phyloP scores from a whole-genome alignment of 2,797 vertebrate species.

The Enteromius radiatus region DNA sequence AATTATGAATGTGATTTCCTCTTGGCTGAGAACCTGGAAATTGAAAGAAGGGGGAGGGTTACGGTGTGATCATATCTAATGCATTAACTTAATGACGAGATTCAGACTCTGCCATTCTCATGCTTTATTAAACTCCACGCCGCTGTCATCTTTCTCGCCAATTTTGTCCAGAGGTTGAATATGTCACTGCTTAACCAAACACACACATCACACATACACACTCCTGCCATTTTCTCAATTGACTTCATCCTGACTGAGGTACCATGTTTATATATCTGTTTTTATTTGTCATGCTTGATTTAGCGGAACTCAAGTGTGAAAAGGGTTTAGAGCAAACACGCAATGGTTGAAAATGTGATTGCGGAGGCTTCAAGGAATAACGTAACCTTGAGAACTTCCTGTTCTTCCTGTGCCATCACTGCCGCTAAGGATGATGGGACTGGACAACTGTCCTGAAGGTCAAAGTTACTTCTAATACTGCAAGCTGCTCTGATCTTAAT shows the following conservation, averaged over 20 bases:
- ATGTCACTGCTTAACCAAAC: conserved; percentile 68
- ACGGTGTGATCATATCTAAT: conserved; percentile 78
- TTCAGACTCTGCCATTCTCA: conserved; percentile 73
- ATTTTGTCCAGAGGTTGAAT: conserved; percentile 72
- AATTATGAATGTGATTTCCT: conserved; percentile 79
- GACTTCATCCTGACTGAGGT: conserved; percentile 36
- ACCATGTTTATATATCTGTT: conserved; percentile 46
- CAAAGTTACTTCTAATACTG: conserved; percentile 14
- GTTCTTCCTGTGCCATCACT: conserved; percentile 33
- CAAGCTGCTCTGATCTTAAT: conserved; percentile 5
- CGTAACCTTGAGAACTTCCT: conserved; percentile 60
- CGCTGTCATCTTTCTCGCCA: conserved; percentile 73
- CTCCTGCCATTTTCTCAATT: not conserved
- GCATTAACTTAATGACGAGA: conserved; percentile 80
- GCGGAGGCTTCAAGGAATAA: conserved; percentile 43
- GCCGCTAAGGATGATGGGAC: conserved; percentile 37
- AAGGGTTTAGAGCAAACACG: conserved; percentile 71
- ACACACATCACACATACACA: conserved; percentile 21
- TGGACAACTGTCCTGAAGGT: conserved; percentile 38
- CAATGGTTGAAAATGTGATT: conserved; percentile 55
- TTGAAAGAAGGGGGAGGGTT: conserved; percentile 52
- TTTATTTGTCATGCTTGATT: conserved; percentile 52
- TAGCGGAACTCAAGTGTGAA: conserved; percentile 71
- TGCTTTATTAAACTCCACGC: conserved; percentile 73
- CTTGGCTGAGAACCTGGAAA: conserved; percentile 70